phyloP scores from a whole-genome alignment of 1,140 invertebrate species.

The Sesamia nonagrioides region DNA sequence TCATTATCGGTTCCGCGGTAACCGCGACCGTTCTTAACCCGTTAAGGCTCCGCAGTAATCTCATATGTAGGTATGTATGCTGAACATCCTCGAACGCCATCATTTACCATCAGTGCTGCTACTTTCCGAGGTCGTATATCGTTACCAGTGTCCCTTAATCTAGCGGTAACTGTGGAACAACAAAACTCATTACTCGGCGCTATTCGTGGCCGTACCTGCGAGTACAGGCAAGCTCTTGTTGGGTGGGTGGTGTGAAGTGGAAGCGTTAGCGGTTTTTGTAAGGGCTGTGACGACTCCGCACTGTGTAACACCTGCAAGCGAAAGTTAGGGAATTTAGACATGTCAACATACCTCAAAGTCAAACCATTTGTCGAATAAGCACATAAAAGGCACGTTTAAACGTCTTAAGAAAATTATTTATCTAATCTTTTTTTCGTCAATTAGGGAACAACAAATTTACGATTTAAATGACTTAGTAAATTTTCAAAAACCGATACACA shows the following conservation, averaged over 20 bases:
- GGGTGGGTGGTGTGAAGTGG: conserved; percentile 26
- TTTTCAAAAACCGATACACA: too few relatives aligned
- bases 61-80: conserved; percentile 18
- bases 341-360: too few relatives aligned
- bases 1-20: conserved; percentile 28
- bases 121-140: conserved; percentile 54
- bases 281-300: neutral
- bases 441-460: too few relatives aligned
- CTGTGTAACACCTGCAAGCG: too few relatives aligned
- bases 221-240: conserved; percentile 68
- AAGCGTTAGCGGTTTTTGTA: conserved; percentile 26
- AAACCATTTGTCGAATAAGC: too few relatives aligned
- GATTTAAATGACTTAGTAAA: too few relatives aligned
- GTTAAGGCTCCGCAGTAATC: conserved; percentile 1
- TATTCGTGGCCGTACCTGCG: conserved; percentile 70
- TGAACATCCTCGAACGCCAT: conserved; percentile 25
- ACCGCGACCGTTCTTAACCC: conserved; percentile 23
- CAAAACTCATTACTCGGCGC: conserved; percentile 82
- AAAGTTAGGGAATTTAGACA: too few relatives aligned
- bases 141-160: conserved; percentile 73
- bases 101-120: conserved; percentile 41
- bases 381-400: too few relatives aligned
- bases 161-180: conserved; percentile 75
- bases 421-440: too few relatives aligned
- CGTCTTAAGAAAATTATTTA: too few relatives aligned